Evolutionary conservation across 2,888 invertebrate species (phyloP).

Genomic region (Sinopyrophorus schimmeli): DNA sequence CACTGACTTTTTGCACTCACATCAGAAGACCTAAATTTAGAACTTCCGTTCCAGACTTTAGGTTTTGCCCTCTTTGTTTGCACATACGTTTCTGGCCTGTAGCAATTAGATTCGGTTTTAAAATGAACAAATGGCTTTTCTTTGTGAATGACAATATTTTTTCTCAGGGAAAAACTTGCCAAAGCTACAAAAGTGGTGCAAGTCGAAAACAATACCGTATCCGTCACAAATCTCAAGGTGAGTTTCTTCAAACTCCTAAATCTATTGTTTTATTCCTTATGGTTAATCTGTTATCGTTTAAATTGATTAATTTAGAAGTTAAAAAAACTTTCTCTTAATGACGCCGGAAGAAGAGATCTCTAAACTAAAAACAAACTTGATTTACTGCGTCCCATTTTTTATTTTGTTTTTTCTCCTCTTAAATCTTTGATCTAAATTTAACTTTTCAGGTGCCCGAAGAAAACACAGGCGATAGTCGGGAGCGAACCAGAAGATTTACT

Average conservation of each 20-base stretch:
- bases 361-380: no score
- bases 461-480: slow-evolving; percentile 69
- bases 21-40: slow-evolving; percentile 38
- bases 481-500: slow-evolving; percentile 63
- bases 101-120: not conserved
- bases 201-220: slow-evolving; percentile 57
- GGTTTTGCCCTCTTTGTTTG: slow-evolving; percentile 5
- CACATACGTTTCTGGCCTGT: not conserved
- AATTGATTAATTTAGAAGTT: no score
- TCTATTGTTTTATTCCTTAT: no score
- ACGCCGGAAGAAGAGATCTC: no score
- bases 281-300: no score
- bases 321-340: no score
- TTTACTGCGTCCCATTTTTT: no score
- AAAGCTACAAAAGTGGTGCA: no score
- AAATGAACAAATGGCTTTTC: not conserved
- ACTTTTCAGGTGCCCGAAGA: slow-evolving; percentile 61
- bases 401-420: no score
- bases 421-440: slow-evolving; percentile 34
- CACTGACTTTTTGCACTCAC: slow-evolving; percentile 42
- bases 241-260: no score
- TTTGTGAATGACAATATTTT: not conserved
- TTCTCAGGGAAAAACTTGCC: slow-evolving; percentile 51
- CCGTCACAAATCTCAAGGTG: slow-evolving; percentile 66
- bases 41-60: slow-evolving; percentile 32